Base-by-base conservation (phyloP, 2,113 vertebrate genomes). In the Isurus oxyrinchus region DNA sequence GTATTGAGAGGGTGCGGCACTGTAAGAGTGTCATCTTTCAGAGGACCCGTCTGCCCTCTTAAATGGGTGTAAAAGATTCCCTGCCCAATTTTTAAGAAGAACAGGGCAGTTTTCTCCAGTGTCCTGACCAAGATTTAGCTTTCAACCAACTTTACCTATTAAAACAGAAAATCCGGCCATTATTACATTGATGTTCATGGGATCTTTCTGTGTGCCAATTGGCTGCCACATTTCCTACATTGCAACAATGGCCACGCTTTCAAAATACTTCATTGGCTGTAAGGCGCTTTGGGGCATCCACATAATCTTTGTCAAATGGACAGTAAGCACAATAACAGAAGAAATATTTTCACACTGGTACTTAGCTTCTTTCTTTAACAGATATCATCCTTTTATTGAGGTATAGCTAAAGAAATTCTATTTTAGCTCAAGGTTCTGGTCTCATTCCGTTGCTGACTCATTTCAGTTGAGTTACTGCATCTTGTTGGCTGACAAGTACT, bases 401-500 rank as follows among this genome's bases (percentile, higher is more conserved):
- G 44, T 72, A 6, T 53, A 72, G 66, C 44, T 63, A 1, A 31
- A 72, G 44, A 72, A 55, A 31, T 69, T 72, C 23, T 95, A 55
- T 95, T 76, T 95, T 55, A 72, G 67, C 49, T 72, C 10, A 25
- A 40, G 59, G 90, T 94, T 66, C 90, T 94, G 59, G 59, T 94
- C 90, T 63, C 14, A 94, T 95, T 95, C 67, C 13, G 16, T 14
- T 69, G 63, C 66, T 95, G 61, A 95, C 63, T 95, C 59, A 95
- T 14, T 91, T 91, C 57, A 93, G 90, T n/a, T 69, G n/a, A 94
- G 61, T 44, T 67, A 44, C 23, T 67, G 35, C 55, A 27, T 69
- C 93, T 44, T 94, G 23, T 44, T 49, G 93, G 63, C 93, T 95
- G 66, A 72, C 66, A 95, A 25, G 66, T 72, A 72, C 69, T 76